These are phyloP conservation scores for Geotrypetes seraphini DNA, from an alignment of 2,797 vertebrate genomes.

Conservation along the genomic window DNA sequence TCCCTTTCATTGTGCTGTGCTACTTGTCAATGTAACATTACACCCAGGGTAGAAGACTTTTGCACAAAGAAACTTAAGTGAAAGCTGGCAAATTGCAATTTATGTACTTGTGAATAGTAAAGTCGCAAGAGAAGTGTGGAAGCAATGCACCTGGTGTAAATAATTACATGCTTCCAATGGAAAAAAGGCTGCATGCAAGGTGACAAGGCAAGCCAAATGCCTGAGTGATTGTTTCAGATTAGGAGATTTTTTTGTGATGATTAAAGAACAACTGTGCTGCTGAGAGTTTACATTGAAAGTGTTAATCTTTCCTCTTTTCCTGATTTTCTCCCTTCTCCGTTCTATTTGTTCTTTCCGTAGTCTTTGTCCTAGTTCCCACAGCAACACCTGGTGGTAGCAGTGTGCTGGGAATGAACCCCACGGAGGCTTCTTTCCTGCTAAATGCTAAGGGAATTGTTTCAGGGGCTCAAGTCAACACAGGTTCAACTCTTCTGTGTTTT, in stretches of 20 bases:
- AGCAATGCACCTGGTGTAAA: constrained; percentile 38
- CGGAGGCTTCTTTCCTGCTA: too few species aligned
- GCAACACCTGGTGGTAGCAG: constrained; percentile 4
- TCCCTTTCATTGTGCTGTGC: constrained; percentile 38
- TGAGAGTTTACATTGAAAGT: constrained; percentile 1
- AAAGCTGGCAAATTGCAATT: constrained; percentile 31
- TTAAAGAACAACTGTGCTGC: constrained; percentile 10
- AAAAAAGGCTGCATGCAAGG: constrained; percentile 16
- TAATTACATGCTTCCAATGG: constrained; percentile 32
- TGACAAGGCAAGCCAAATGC: constrained; percentile 12
- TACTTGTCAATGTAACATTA: constrained; percentile 13
- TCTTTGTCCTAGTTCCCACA: constrained; percentile 18
- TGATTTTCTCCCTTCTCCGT: constrained; percentile 1
- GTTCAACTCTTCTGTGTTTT: too few species aligned
- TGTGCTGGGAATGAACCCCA: too few species aligned
- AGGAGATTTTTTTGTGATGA: not conserved
- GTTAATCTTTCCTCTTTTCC: constrained; percentile 10
- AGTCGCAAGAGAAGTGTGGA: constrained; percentile 19
- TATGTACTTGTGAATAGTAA: constrained; percentile 11
- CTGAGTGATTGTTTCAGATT: constrained; percentile 19
- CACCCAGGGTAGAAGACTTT: constrained; percentile 15
- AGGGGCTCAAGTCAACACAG: too few species aligned
- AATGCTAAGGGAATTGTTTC: too few species aligned
- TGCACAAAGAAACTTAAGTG: constrained; percentile 34
- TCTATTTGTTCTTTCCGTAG: constrained; percentile 10